phyloP scores from a whole-genome alignment of 2,797 vertebrate species.

The Graptemys geographica region DNA sequence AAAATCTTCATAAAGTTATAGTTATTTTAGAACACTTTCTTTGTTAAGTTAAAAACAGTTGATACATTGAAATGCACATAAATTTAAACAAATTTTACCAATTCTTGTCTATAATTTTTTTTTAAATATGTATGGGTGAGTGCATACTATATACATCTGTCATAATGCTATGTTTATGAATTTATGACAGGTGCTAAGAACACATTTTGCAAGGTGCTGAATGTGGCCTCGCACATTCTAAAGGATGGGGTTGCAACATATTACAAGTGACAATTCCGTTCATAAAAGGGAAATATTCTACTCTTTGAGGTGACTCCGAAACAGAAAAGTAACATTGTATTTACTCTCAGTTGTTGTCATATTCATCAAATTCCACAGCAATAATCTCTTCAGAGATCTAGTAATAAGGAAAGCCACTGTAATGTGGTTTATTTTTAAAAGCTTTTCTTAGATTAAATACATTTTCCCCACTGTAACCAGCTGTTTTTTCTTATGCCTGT shows the following conservation, averaged over 20 bases:
- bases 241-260: not conserved
- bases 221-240: not conserved
- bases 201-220: slow-evolving; percentile 18
- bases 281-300: not conserved
- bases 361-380: not conserved
- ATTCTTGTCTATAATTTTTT: not conserved
- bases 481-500: not conserved
- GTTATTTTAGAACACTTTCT: not conserved
- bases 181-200: slow-evolving; percentile 30
- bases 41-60: not conserved
- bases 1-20: not conserved
- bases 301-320: not conserved
- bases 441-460: not conserved
- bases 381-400: not conserved
- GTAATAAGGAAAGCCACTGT: not conserved
- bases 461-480: not conserved
- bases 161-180: not conserved
- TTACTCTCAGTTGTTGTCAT: not conserved
- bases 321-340: not conserved
- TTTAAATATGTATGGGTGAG: not conserved
- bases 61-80: not conserved
- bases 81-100: not conserved
- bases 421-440: not conserved
- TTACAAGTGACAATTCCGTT: not conserved
- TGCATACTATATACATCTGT: slow-evolving; percentile 53